phyloP scores from a whole-genome alignment of 1,140 invertebrate species.

The Bombus waltoni region DNA sequence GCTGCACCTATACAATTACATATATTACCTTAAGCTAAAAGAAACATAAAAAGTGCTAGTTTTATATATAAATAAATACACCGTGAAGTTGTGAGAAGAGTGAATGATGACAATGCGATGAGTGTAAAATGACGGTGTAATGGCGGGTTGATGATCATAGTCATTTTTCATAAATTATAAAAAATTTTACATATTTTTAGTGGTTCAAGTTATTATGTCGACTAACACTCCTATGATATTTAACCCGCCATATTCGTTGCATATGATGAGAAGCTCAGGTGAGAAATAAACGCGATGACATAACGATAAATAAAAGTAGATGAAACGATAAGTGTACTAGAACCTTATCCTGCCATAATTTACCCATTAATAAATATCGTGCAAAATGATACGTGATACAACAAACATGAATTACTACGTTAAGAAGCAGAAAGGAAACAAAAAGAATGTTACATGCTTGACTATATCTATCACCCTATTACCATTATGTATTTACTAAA shows the following conservation, averaged over 20 bases:
- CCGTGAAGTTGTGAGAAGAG: conserved; percentile 41
- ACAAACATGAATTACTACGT: conserved; percentile 45
- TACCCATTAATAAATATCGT: conserved; percentile 39
- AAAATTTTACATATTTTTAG: not conserved
- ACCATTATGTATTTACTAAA: conserved; percentile 14
- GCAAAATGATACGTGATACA: conserved; percentile 28
- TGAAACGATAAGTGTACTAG: conserved; percentile 15
- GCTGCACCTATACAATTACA: conserved; percentile 74
- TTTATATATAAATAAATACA: conserved; percentile 66
- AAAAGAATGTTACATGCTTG: conserved; percentile 40
- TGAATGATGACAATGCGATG: conserved; percentile 33
- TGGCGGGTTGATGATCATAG: not conserved
- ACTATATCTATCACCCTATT: conserved; percentile 15
- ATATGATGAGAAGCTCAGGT: conserved; percentile 45
- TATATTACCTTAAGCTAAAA: conserved; percentile 76
- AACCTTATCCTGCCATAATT: not conserved
- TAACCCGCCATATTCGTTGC: conserved; percentile 15
- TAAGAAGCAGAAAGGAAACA: conserved; percentile 42
- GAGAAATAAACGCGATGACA: conserved; percentile 10
- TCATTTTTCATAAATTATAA: not conserved
- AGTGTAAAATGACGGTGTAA: conserved; percentile 33
- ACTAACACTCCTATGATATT: not conserved
- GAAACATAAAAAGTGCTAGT: conserved; percentile 61
- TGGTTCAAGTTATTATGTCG: not conserved
- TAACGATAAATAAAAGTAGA: conserved; percentile 25